Base-by-base conservation (phyloP, 2,797 vertebrate genomes). In the Rhodeus uyekii region DNA sequence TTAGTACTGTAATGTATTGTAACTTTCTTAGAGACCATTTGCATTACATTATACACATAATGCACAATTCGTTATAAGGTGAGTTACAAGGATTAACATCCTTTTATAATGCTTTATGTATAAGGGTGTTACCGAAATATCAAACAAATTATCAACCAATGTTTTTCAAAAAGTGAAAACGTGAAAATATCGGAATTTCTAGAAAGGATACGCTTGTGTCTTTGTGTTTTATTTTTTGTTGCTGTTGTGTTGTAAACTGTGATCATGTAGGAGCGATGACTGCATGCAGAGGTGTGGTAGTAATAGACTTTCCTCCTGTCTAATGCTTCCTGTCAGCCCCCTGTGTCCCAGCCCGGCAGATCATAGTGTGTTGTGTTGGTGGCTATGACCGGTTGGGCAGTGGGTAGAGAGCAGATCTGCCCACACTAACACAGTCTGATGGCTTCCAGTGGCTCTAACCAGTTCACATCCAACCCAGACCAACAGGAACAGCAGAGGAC, bases 311-410 rank as follows among this genome's bases (percentile, higher is more conserved):
- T 83, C 82, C 5, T 82, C 6, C 71, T 69, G 78, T 72, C 87
- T 94, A 94, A 95, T 93, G 89, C 89, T 90, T 90, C 89, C 80
- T 93, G 93, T 94, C 93, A 90, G 89, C 92, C 87, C 91, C 94
- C 92, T 78, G 58, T 92, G 77, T 90, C 58, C 83, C 76, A 73
- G 84, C 88, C 89, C 87, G 90, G 78, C 88, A 89, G 91, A 92
- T 94, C 91, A 90, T 87, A 87, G 90, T 90, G 89, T 78, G 88
- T 82, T 90, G 83, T 77, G 86, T 88, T 80, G 83, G 89, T 90
- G 90, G 88, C 84, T 87, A 87, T 92, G 92, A 89, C 92, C 88
- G 85, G 89, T 90, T 84, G 74, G 77, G 88, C 73, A 83, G 83
- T 78, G 80, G 78, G 55, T 76, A 78, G 55, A 53, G 63, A 76